Base-by-base conservation (phyloP, 2,888 invertebrate species). In the Laothoe populi region DNA sequence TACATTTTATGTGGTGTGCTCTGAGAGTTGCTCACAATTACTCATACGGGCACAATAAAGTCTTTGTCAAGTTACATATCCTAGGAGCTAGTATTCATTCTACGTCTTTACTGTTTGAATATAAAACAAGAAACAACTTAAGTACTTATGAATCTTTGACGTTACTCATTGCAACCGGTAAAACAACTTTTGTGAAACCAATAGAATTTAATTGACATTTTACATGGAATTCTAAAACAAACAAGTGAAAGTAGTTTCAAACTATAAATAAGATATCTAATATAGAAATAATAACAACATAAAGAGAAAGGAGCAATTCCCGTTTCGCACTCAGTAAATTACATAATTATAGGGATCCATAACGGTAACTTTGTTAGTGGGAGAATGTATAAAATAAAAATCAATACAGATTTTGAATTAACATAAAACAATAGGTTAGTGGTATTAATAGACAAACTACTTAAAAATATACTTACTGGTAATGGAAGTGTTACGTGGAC, bases 401-500 rank as follows among this genome's bases (percentile, higher is more conserved):
- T 16, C 13, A 16, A 26, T n/a, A 31, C 24, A 2, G 10, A 10
- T 49, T 19, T 38, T 5, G 7, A 19, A 44, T 44, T 19, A 19
- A 44, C 8, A 19, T 19, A 44, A 44, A 44, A 19, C 2, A 19
- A 19, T 44, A 1, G 8, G 16, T 21, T 46, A 21, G 8, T 21
- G 23, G 7, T 46, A 23, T 46, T 10, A 16, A 44, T 44, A 44
- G 16, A 1, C 4, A 24, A 44, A 4, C 24, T 24, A 59, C 26
- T 19, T 42, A 46, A 16, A 7, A n/a, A 7, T 13, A 11, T 61
- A 83, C 88, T 88, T 64, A 92, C 94, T 81, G 87, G 93, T 78
- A 83, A 90, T 79, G 82, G 93, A 79, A 76, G 93, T 72, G 84
- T 92, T 84, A 83, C 94, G 75, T 82, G 94, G 85, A 11, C 96